Base-by-base conservation (phyloP, 2,888 invertebrate species). In the Ochlodes sylvanus region DNA sequence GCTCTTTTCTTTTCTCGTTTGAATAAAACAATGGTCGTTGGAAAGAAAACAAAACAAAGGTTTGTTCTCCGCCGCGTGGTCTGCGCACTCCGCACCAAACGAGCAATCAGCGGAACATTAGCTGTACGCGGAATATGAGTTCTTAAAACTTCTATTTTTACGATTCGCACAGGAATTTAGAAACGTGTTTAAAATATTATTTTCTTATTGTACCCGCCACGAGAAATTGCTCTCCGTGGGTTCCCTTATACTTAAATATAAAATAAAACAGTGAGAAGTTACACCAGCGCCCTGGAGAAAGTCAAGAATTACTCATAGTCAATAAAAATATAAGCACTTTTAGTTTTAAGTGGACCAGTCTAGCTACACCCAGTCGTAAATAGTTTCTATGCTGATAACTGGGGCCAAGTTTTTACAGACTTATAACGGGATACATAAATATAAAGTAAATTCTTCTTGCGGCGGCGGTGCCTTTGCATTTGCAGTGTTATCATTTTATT, bases 41-140 rank as follows among this genome's bases (percentile, higher is more conserved):
- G 17, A 32, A 61, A 61, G 67, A 55, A 61, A 67, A 60, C 44
- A 61, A 67, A 61, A 66, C 42, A 44, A 55, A 42, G 17, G 50
- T 67, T 50, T n/a, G 34, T 47, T 44, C n/a, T 67, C 61, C 61
- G 56, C 50, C 6, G 14, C 47, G 32, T 41, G 34, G 47, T 47
- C 47, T 19, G 47, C 52, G 52, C 52, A 52, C 52, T 52, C 50
- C 14, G 27, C 19, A 55, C 67, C 67, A 38, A 66, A 67, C 60
- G 60, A 38, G 67, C 67, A 67, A 61, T 67, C 67, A 67, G 34
- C 61, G 44, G 44, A 47, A 61, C 67, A 67, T 67, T 67, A 67
- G 61, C 61, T 54, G 41, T 27, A 34, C 60, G 41, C 42, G 47
- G 58, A 61, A 67, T 21, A 42, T 34, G 55, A 55, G 42, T 66